phyloP scores from a whole-genome alignment of 1,140 invertebrate genomes.

The Dreissena polymorpha region DNA sequence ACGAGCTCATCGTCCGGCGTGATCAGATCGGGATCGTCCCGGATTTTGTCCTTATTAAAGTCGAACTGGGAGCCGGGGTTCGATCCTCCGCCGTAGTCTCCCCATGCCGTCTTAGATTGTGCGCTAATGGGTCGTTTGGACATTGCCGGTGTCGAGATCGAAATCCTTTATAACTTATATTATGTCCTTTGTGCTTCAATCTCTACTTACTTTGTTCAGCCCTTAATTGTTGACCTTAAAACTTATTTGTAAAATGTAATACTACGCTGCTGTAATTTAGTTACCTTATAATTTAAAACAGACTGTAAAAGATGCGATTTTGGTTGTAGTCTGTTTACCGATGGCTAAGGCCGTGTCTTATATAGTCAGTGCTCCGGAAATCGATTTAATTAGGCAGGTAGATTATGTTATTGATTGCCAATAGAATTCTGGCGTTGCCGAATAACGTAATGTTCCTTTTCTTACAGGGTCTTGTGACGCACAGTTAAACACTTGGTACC shows the following conservation, averaged over 20 bases:
- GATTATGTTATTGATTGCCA: too few species aligned
- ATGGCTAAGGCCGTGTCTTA: too few species aligned
- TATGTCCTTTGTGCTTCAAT: not conserved
- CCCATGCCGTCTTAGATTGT: constrained; percentile 74
- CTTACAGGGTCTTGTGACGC: too few species aligned
- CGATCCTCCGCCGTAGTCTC: constrained; percentile 57
- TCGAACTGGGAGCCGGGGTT: constrained; percentile 63
- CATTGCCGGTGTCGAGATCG: not conserved
- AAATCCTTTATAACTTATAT: not conserved
- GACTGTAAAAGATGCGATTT: not conserved
- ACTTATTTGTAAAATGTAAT: not conserved
- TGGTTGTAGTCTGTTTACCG: too few species aligned
- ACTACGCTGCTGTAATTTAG: not conserved
- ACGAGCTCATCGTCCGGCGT: constrained; percentile 64
- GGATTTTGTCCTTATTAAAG: constrained; percentile 52
- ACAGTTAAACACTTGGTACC: too few species aligned
- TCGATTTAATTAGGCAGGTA: too few species aligned
- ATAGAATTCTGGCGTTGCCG: too few species aligned
- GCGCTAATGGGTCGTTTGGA: constrained; percentile 67
- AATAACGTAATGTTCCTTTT: too few species aligned
- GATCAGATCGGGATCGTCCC: constrained; percentile 66
- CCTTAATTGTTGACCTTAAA: not conserved
- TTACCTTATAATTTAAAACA: not conserved
- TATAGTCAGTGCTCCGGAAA: too few species aligned
- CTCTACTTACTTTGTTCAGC: not conserved